These are phyloP conservation scores for Aspiorhynchus laticeps DNA, from an alignment of 2,113 vertebrate species.

Conservation along the genomic window DNA sequence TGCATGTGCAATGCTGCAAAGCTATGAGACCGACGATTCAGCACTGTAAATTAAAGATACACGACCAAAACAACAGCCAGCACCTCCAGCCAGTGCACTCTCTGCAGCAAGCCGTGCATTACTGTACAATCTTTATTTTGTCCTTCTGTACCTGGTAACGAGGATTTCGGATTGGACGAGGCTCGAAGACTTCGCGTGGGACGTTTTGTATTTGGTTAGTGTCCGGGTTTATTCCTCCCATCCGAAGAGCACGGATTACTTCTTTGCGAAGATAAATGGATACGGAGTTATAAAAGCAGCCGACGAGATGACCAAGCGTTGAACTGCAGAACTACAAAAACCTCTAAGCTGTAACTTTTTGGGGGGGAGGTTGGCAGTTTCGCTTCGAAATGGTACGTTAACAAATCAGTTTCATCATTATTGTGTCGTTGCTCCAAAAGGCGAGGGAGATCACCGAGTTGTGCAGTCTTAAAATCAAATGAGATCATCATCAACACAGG, in stretches of 20 bases:
- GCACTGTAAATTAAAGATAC: slow-evolving; percentile 53
- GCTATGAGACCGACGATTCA: slow-evolving; percentile 50
- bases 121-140: slow-evolving; percentile 56
- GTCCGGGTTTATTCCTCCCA: slow-evolving; percentile 49
- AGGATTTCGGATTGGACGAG: slow-evolving; percentile 57
- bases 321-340: slow-evolving; percentile 61
- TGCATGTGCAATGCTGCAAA: slow-evolving; percentile 50
- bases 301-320: slow-evolving; percentile 71
- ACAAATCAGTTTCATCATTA: slow-evolving; percentile 55
- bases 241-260: slow-evolving; percentile 69
- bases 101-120: slow-evolving; percentile 45
- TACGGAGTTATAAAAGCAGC: slow-evolving; percentile 65
- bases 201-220: slow-evolving; percentile 67
- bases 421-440: slow-evolving; percentile 55
- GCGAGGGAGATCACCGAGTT: slow-evolving; percentile 57
- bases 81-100: slow-evolving; percentile 47
- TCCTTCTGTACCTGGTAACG: slow-evolving; percentile 66
- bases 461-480: slow-evolving; percentile 63
- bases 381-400: slow-evolving; percentile 79
- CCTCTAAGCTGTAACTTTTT: slow-evolving; percentile 66
- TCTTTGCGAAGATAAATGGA: slow-evolving; percentile 66
- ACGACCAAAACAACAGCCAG: slow-evolving; percentile 51
- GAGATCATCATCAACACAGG: slow-evolving; percentile 30
- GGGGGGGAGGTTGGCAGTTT: slow-evolving; percentile 67
- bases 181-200: slow-evolving; percentile 70